phyloP scores from a whole-genome alignment of 2,797 vertebrate genomes.

The Gouania willdenowi region DNA sequence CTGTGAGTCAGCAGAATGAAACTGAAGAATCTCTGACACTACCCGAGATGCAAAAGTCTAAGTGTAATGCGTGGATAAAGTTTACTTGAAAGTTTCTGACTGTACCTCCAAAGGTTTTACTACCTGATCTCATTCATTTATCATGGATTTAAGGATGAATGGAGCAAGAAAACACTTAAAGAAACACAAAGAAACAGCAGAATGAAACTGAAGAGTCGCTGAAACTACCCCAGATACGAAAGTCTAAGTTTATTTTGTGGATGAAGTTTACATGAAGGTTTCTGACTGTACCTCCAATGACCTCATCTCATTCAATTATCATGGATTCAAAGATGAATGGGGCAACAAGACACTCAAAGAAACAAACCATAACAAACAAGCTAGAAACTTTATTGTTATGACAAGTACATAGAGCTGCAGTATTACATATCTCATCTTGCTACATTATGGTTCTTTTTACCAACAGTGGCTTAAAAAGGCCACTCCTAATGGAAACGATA shows the following conservation, averaged over 20 bases:
- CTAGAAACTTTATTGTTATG: constrained; percentile 81
- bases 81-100: neutral
- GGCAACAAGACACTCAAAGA: constrained; percentile 27
- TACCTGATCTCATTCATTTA: no score
- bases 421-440: constrained; percentile 75
- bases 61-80: neutral
- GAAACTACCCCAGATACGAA: no score
- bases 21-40: neutral
- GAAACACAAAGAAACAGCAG: no score
- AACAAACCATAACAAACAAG: constrained; percentile 71
- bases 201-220: no score
- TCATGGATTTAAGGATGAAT: no score
- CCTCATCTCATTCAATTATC: no score
- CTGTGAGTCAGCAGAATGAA: constrained; percentile 6
- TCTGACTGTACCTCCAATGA: no score
- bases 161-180: no score
- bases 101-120: no score
- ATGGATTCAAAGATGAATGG: no score
- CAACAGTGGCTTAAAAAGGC: constrained; percentile 88
- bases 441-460: constrained; percentile 69
- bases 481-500: constrained; percentile 90
- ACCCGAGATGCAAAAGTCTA: neutral
- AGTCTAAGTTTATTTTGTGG: no score
- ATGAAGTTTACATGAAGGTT: no score
- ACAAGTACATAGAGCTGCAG: constrained; percentile 77